phyloP scores from a whole-genome alignment of 1,140 invertebrate species.

The Galendromus occidentalis region DNA sequence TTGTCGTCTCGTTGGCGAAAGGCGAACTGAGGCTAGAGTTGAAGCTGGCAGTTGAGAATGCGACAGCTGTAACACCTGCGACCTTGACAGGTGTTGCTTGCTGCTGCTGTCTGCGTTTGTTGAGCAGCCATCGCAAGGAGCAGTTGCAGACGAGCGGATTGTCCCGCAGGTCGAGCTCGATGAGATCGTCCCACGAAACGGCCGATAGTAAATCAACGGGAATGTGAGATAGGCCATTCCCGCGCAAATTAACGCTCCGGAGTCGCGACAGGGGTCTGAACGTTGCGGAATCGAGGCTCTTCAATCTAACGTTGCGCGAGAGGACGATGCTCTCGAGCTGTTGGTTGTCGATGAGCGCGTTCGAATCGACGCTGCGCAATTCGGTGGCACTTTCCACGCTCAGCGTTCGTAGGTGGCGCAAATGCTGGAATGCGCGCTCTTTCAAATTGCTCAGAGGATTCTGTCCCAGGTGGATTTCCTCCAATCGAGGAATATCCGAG shows the following conservation, averaged over 20 bases:
- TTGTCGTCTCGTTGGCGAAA: constrained; percentile 5
- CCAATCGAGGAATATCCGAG: constrained; percentile 48
- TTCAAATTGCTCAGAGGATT: constrained; percentile 50
- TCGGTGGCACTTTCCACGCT: constrained; percentile 51
- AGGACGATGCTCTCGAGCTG: constrained; percentile 55
- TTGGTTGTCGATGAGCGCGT: constrained; percentile 51
- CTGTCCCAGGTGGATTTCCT: constrained; percentile 54
- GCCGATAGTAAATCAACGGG: constrained; percentile 38
- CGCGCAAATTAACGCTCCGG: constrained; percentile 48
- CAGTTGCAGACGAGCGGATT: constrained; percentile 65
- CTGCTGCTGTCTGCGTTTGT: constrained; percentile 6
- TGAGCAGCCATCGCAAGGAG: constrained; percentile 45
- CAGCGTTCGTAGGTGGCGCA: constrained; percentile 48
- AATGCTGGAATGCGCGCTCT: constrained; percentile 47
- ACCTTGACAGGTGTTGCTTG: not conserved
- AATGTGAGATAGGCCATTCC: constrained; percentile 50
- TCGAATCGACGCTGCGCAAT: constrained; percentile 45
- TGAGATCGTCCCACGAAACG: constrained; percentile 53
- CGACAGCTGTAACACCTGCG: not conserved
- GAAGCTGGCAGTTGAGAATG: not conserved
- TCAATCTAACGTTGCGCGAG: constrained; percentile 49
- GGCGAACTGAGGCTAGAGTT: not conserved
- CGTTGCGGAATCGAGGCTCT: constrained; percentile 46
- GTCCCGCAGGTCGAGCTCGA: constrained; percentile 50
- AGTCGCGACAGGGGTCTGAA: constrained; percentile 53